phyloP scores from a whole-genome alignment of 2,113 vertebrate species.

The Taxidea taxus region DNA sequence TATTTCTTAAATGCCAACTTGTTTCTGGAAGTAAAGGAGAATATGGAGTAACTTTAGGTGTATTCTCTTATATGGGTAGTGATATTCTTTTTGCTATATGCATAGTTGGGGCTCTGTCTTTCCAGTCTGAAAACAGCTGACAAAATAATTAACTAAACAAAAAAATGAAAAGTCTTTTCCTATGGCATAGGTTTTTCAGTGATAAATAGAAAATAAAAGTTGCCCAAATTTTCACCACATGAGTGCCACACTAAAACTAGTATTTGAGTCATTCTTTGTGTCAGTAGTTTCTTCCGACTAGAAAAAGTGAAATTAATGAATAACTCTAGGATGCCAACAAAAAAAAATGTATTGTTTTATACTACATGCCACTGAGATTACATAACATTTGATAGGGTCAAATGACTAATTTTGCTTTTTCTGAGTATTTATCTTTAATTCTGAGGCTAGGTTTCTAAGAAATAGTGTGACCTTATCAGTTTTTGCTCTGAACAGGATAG shows the following conservation, averaged over 20 bases:
- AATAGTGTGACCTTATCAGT: background rate
- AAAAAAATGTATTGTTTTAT: background rate
- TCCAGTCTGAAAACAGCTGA: conserved; percentile 7
- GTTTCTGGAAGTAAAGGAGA: conserved; percentile 35
- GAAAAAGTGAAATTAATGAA: background rate
- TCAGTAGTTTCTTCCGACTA: background rate
- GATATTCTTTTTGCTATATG: background rate
- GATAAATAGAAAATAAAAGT: conserved; percentile 20
- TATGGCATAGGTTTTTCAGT: background rate
- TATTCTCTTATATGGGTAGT: background rate
- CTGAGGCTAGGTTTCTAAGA: background rate
- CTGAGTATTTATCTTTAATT: conserved; percentile 34
- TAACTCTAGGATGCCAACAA: background rate
- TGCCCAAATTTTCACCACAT: background rate
- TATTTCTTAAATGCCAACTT: conserved; percentile 11
- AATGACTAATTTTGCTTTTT: background rate
- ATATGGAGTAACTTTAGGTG: background rate
- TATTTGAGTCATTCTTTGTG: background rate
- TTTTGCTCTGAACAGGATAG: background rate
- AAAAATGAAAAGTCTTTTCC: background rate
- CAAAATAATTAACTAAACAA: conserved; percentile 35
- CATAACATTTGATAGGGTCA: background rate
- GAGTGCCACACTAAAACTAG: background rate
- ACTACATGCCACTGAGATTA: background rate
- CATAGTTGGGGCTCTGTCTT: background rate